Evolutionary conservation across 2,888 invertebrate species (phyloP), one percentile per base, ranked within the genome.

Genomic region (Tuberolachnus salignus): DNA sequence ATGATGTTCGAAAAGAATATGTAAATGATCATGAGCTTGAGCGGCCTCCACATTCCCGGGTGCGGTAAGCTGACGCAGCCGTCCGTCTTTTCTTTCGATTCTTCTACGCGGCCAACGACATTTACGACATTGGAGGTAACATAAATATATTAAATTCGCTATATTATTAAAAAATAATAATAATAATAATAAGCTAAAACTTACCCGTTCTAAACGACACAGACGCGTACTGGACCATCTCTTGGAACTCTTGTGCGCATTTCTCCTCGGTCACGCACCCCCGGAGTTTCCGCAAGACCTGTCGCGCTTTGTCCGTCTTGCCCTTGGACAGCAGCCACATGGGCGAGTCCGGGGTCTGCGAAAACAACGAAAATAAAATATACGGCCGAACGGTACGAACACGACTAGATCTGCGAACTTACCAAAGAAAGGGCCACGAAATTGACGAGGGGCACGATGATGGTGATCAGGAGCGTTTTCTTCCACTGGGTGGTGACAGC

Each of bases 361-460:
- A 2, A 57, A 4, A 44, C 44, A 26, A n/a, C n/a, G n/a, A n/a
- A 46, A 46, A 66, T 34, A 19, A 14, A 55, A 14, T 64, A 21
- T 10, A 19, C 10, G 46, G 46, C 10, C 6, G 10, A 13, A 34
- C 6, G 34, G 3, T 53, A 53, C 51, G 53, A 19, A 19, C n/a
- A 6, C 10, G 6, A 53, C 53, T 53, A 19, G 1, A 53, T 0
- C 1, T 10, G n/a, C 4, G 0, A 6, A 51, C 72, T 51, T 19
- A 89, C 89, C 83, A 89, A 86, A 1, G 87, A 83, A 1, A 89
- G 88, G 0, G 88, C 84, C 0, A 87, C 83, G 85, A 89, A 87
- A 0, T 89, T 88, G 16, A 87, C 82, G 0, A 89, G 80, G 0
- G 89, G 89, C 4, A 89, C 86, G 1, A 84, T 83, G 19, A 88